Evolutionary conservation across 2,113 vertebrate genomes (phyloP).

Genomic region (Chrysemys picta): DNA sequence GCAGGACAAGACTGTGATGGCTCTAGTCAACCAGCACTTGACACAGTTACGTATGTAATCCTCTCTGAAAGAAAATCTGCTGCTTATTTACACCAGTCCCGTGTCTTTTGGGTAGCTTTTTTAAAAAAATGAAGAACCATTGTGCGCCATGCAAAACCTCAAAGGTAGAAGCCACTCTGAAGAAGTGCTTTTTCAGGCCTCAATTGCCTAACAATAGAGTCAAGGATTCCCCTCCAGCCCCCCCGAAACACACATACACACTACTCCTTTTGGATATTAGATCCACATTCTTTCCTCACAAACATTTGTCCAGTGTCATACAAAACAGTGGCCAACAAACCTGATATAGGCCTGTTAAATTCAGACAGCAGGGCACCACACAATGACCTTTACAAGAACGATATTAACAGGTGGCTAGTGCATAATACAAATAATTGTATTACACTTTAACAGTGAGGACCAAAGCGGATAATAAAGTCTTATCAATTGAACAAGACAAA

Average conservation of each 20-base stretch:
- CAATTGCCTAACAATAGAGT: slow-evolving; percentile 28
- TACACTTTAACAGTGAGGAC: slow-evolving; percentile 79
- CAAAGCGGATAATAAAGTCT: slow-evolving; percentile 81
- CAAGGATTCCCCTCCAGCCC: not conserved
- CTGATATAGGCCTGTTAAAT: slow-evolving; percentile 72
- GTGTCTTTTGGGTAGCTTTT: not conserved
- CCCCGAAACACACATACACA: not conserved
- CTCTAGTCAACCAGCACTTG: not conserved
- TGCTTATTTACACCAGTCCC: not conserved
- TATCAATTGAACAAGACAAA: slow-evolving; percentile 80
- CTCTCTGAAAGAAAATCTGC: not conserved
- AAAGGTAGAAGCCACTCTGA: not conserved
- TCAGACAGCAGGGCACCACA: slow-evolving; percentile 81
- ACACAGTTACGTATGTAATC: not conserved
- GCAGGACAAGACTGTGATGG: not conserved
- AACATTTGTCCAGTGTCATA: slow-evolving; percentile 75
- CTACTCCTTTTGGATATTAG: slow-evolving; percentile 35
- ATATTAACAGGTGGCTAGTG: slow-evolving; percentile 90
- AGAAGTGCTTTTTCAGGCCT: not conserved
- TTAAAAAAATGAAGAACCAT: not conserved
- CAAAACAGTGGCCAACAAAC: slow-evolving; percentile 78
- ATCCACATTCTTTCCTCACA: slow-evolving; percentile 76
- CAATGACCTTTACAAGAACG: slow-evolving; percentile 87
- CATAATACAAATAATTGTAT: slow-evolving; percentile 83
- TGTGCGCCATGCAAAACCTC: rapidly evolving